Evolutionary conservation across 2,797 vertebrate species (phyloP).

Genomic region (Xenopus petersii): DNA sequence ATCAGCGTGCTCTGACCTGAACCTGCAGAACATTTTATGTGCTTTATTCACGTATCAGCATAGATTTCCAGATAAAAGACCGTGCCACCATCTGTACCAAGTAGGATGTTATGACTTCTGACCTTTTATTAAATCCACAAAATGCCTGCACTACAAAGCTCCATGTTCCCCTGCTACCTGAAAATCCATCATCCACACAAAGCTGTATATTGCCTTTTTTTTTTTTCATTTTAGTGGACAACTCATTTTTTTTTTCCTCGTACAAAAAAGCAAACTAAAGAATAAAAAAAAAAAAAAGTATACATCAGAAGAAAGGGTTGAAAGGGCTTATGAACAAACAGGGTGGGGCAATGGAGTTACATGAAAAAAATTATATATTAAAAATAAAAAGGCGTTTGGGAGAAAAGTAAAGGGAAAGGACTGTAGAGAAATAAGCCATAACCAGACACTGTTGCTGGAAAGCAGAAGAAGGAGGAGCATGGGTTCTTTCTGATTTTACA

Average conservation of each 20-base stretch:
- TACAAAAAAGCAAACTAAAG: slow-evolving; percentile 63
- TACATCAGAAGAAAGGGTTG: background rate
- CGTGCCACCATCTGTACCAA: too few species aligned
- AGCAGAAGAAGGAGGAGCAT: background rate
- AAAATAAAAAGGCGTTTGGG: slow-evolving; percentile 34
- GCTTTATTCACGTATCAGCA: too few species aligned
- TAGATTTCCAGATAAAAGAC: too few species aligned
- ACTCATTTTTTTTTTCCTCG: slow-evolving; percentile 50
- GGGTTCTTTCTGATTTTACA: background rate
- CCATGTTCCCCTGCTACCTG: background rate
- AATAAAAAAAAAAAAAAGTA: slow-evolving; percentile 57
- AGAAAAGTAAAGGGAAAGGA: slow-evolving; percentile 6
- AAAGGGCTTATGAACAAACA: slow-evolving; percentile 2
- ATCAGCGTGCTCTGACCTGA: too few species aligned
- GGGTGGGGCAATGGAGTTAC: slow-evolving; percentile 24
- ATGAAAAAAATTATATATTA: slow-evolving; percentile 44
- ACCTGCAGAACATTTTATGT: too few species aligned
- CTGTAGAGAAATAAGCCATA: slow-evolving; percentile 17
- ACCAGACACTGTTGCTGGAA: slow-evolving; percentile 25
- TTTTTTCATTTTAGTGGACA: slow-evolving; percentile 37
- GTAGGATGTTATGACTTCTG: too few species aligned
- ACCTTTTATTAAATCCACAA: too few species aligned
- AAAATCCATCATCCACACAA: background rate
- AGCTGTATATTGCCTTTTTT: background rate
- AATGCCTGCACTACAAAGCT: too few species aligned